phyloP scores from a whole-genome alignment of 2,797 vertebrate species.

The Antrozous pallidus region DNA sequence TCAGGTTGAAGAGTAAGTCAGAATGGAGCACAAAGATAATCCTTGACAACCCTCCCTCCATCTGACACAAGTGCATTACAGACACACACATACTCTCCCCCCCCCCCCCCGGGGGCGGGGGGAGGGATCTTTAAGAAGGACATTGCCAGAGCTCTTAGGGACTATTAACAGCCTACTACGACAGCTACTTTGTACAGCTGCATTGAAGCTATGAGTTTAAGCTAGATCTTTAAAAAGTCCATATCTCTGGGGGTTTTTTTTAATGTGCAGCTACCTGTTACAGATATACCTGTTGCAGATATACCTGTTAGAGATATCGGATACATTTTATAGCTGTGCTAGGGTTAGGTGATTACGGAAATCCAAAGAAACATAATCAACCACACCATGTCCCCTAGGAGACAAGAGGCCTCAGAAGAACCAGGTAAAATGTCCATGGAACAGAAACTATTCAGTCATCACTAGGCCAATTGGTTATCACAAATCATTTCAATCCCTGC shows the following conservation, averaged over 20 bases:
- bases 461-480: slow-evolving; percentile 56
- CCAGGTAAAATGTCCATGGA: background rate
- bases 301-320: background rate
- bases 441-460: slow-evolving; percentile 50
- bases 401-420: background rate
- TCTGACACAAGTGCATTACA: background rate
- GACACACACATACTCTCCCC: background rate
- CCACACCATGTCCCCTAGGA: background rate
- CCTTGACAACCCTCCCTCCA: slow-evolving; percentile 8
- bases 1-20: slow-evolving; percentile 48
- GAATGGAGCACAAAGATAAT: slow-evolving; percentile 68
- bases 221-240: background rate
- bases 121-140: slow-evolving; percentile 46
- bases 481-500: slow-evolving; percentile 27
- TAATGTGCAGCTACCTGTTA: background rate
- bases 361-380: background rate
- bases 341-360: background rate
- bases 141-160: background rate
- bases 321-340: background rate
- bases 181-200: background rate
- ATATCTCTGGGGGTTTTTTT: background rate
- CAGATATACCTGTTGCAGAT: background rate
- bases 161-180: slow-evolving; percentile 19
- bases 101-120: too few species aligned
- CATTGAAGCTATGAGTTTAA: background rate